Base-by-base conservation (phyloP, 2,113 vertebrate species). In the Panurus biarmicus region DNA sequence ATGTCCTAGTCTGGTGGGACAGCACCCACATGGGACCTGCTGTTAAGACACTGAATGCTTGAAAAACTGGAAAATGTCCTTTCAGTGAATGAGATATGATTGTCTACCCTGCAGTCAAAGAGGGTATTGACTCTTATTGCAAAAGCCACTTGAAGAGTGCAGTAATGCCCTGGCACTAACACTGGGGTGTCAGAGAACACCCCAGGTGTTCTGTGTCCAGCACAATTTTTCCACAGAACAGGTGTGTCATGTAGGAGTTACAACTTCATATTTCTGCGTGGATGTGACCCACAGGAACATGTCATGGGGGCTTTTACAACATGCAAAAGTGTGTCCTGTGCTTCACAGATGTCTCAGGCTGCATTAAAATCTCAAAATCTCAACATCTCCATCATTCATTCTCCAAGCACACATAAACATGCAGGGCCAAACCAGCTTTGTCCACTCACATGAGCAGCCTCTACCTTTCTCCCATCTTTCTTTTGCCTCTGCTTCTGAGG, bases 41-140 rank as follows among this genome's bases (percentile, higher is more conserved):
- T 54, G 21, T 25, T 65, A 42, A 51, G 57, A 40, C 6, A 50
- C 0, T 0, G 0, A 78, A 61, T 40, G 33, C 11, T 61, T 72
- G 17, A 78, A 48, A 81, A 77, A 3, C 24, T 48, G 16, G 38
- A 38, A 80, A 67, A 9, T 14, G 51, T 74, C 3, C 20, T 85
- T 81, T 33, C 28, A 45, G 22, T 26, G 11, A 87, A 72, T 8
- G 25, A 35, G 79, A 57, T 82, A 35, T 69, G 35, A 61, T 8
- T 4, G 40, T 29, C 24, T 26, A 40, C 2, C 12, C 14, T 56
- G 10, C 23, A 51, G 21, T 19, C 72, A 40, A 65, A 65, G 48
- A 54, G 7, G 11, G 11, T 8, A 62, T 45, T 14, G 22, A 40
- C 6, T 66, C 17, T 18, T 23, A 4, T n/a, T 54, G n/a, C 51